These are phyloP conservation scores for Sclerurus mexicanus DNA, from an alignment of 2,113 vertebrate species.

Conservation along the genomic window DNA sequence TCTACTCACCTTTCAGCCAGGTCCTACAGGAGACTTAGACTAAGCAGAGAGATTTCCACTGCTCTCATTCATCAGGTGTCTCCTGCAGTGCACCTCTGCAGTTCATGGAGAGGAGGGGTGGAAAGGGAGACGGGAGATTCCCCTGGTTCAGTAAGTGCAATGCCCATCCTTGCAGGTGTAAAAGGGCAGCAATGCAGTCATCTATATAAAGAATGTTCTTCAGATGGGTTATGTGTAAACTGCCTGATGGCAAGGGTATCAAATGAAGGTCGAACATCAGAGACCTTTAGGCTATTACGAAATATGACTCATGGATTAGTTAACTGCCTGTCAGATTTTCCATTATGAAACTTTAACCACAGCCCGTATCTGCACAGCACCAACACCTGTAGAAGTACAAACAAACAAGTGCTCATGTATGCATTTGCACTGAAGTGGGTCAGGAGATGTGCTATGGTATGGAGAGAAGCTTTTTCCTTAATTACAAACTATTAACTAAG, in stretches of 20 bases:
- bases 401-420: constrained; percentile 28
- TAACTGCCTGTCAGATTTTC: constrained; percentile 63
- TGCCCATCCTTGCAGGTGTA: constrained; percentile 25
- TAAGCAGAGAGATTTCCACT: not conserved
- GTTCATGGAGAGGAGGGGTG: not conserved
- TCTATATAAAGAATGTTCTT: constrained; percentile 59
- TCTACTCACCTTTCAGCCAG: not conserved
- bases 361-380: constrained; percentile 28
- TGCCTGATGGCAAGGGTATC: constrained; percentile 46
- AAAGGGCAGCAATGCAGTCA: constrained; percentile 30
- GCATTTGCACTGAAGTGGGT: not conserved
- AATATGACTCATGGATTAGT: constrained; percentile 61
- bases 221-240: constrained; percentile 43
- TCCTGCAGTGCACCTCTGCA: not conserved
- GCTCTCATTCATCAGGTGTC: not conserved
- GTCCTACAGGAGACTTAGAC: not conserved
- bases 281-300: constrained; percentile 63
- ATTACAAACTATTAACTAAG: not conserved
- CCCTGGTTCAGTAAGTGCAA: not conserved
- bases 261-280: constrained; percentile 62
- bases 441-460: not conserved
- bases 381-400: constrained; percentile 36
- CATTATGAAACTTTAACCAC: constrained; percentile 59
- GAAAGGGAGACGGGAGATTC: not conserved
- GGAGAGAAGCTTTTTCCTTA: not conserved